phyloP scores from a whole-genome alignment of 2,888 invertebrate genomes.

The Eupithecia dodoneata region DNA sequence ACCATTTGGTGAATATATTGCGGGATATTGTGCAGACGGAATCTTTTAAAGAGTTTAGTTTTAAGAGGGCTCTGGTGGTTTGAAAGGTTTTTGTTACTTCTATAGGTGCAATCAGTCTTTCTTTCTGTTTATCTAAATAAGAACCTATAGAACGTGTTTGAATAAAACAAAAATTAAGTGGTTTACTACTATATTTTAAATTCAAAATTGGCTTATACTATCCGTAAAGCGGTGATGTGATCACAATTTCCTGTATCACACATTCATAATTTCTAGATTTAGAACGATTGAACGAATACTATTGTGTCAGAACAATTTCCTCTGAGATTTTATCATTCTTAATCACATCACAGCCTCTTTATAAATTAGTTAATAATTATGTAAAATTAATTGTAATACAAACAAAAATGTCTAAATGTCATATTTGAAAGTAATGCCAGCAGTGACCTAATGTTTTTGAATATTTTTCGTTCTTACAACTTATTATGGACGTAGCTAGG shows the following conservation, averaged over 20 bases:
- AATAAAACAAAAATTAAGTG: constrained; percentile 54
- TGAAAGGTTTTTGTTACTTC: constrained; percentile 34
- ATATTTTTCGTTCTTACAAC: constrained; percentile 70
- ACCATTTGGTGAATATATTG: constrained; percentile 62
- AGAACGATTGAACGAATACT: constrained; percentile 3
- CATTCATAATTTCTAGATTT: constrained; percentile 44
- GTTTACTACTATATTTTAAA: constrained; percentile 74
- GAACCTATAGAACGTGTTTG: constrained; percentile 2
- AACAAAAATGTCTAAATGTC: constrained; percentile 71
- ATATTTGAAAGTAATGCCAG: constrained; percentile 57
- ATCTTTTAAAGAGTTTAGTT: constrained; percentile 57
- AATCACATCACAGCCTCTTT: constrained; percentile 73
- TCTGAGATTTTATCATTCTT: constrained; percentile 55
- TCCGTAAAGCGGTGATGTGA: constrained; percentile 73
- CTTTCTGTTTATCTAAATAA: background rate
- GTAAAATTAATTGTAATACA: constrained; percentile 57
- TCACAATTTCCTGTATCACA: constrained; percentile 53
- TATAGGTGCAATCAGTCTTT: background rate
- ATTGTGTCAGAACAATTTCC: constrained; percentile 33
- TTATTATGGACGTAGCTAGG: constrained; percentile 59
- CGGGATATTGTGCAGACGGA: constrained; percentile 60
- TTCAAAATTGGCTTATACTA: constrained; percentile 82
- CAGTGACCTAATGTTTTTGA: constrained; percentile 46
- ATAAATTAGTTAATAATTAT: constrained; percentile 72
- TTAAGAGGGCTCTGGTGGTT: constrained; percentile 58